Percentiles rank a stretch among this genome's conserved stretches.
Conservation (phyloP, 2,113 vertebrate genomes). For the Pipa parva region DNA sequence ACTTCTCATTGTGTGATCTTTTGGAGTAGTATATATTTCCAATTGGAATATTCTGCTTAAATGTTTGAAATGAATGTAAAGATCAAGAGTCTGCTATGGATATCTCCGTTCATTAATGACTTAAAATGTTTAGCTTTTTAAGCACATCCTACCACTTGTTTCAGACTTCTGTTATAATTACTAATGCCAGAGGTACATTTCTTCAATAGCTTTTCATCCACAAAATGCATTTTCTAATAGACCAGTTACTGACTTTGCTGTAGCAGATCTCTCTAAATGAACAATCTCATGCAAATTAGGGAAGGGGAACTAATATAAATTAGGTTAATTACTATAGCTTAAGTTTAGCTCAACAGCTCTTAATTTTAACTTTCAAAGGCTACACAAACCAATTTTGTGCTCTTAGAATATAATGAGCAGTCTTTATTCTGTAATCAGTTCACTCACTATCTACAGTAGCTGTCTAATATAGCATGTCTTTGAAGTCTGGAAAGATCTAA, state of each 20-base stretch:
- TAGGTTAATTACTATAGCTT: slow-evolving; percentile 76
- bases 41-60: slow-evolving; percentile 5
- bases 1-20: background rate
- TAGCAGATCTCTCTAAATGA: slow-evolving; percentile 63
- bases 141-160: slow-evolving; percentile 34
- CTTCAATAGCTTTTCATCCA: slow-evolving; percentile 32
- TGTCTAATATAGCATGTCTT: slow-evolving; percentile 76
- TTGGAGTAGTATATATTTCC: background rate
- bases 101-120: slow-evolving; percentile 37
- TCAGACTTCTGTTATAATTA: slow-evolving; percentile 29
- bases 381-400: slow-evolving; percentile 79
- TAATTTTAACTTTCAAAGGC: slow-evolving; percentile 80
- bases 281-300: slow-evolving; percentile 67
- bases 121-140: slow-evolving; percentile 41
- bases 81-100: slow-evolving; percentile 28
- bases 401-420: slow-evolving; percentile 80
- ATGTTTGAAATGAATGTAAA: background rate
- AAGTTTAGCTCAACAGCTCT: slow-evolving; percentile 69
- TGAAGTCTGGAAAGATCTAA: slow-evolving; percentile 78
- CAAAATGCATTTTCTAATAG: slow-evolving; percentile 42
- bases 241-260: slow-evolving; percentile 35
- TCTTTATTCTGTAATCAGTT: slow-evolving; percentile 82
- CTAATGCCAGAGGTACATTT: slow-evolving; percentile 35
- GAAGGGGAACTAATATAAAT: slow-evolving; percentile 70
- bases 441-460: slow-evolving; percentile 60